These are phyloP conservation scores for Micropoecilia bifurca DNA, from an alignment of 2,797 vertebrate species.

Conservation along the genomic window DNA sequence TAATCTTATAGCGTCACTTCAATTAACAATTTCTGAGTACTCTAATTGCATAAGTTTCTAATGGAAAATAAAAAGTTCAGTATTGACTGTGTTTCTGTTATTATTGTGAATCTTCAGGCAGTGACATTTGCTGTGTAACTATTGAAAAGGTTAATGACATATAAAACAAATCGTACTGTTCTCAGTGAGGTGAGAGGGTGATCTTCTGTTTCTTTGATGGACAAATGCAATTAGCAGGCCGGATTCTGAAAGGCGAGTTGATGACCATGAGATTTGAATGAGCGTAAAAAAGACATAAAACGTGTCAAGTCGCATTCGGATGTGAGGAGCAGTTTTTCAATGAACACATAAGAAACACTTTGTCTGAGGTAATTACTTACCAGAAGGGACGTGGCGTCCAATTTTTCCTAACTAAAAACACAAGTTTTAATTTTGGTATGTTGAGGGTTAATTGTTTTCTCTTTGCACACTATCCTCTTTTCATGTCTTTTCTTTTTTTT, in stretches of 20 bases:
- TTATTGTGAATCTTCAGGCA: slow-evolving; percentile 28
- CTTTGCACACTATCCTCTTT: not conserved
- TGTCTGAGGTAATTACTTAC: not conserved
- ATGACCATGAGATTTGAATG: slow-evolving; percentile 26
- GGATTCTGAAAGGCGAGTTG: slow-evolving; percentile 27
- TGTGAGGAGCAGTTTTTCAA: not conserved
- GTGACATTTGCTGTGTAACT: slow-evolving; percentile 67
- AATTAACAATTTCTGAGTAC: not conserved
- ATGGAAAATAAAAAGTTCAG: slow-evolving; percentile 1
- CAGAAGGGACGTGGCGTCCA: not conserved
- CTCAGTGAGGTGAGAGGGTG: slow-evolving; percentile 13
- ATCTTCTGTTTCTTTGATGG: slow-evolving; percentile 21
- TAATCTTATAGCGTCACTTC: not conserved
- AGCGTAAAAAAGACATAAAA: slow-evolving; percentile 7
- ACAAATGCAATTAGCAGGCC: slow-evolving; percentile 17
- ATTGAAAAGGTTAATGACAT: slow-evolving; percentile 75
- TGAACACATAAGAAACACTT: not conserved
- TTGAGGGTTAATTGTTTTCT: not conserved
- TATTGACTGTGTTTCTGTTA: slow-evolving; percentile 46
- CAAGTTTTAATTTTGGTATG: not conserved
- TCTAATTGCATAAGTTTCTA: not conserved
- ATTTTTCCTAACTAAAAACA: not conserved
- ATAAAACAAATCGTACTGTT: slow-evolving; percentile 50
- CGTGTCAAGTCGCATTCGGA: not conserved
- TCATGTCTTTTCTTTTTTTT: not conserved